Percentiles rank a stretch among this genome's conserved stretches.
Conservation (phyloP, 2,888 invertebrate genomes). For the Eristalis pertinax region DNA sequence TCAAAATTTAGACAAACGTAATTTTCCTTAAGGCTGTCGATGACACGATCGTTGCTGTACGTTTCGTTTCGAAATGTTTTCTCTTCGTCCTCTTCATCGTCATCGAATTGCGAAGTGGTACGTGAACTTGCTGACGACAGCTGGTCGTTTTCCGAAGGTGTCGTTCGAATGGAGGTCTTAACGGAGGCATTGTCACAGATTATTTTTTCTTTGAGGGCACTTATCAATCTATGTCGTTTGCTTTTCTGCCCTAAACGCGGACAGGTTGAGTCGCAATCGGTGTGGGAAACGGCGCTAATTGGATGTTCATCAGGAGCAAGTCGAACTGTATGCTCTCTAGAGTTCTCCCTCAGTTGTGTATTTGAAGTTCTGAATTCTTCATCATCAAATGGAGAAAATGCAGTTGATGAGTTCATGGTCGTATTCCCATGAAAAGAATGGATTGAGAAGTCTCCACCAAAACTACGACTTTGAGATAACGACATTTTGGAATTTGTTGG, state of each 20-base stretch:
- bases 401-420: not conserved
- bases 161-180: not conserved
- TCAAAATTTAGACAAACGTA: slow-evolving; percentile 78
- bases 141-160: not conserved
- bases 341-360: not conserved
- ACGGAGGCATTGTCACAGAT: slow-evolving; percentile 8
- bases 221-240: not conserved
- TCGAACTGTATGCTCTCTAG: not conserved
- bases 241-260: not conserved
- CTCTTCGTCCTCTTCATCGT: slow-evolving; percentile 10
- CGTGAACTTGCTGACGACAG: slow-evolving; percentile 14
- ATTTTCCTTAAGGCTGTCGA: slow-evolving; percentile 77
- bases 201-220: slow-evolving; percentile 30
- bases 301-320: not conserved
- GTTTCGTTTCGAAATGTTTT: slow-evolving; percentile 13
- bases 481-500: slow-evolving; percentile 38
- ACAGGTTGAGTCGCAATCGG: not conserved
- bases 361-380: not conserved
- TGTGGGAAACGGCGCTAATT: not conserved
- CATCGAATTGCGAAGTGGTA: slow-evolving; percentile 1
- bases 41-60: slow-evolving; percentile 50
- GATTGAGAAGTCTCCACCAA: slow-evolving; percentile 38
- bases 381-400: slow-evolving; percentile 4
- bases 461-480: slow-evolving; percentile 22
- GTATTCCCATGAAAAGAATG: slow-evolving; percentile 31